Evolutionary conservation across 2,888 invertebrate genomes (phyloP).

Genomic region (Pyrrhosoma nymphula): DNA sequence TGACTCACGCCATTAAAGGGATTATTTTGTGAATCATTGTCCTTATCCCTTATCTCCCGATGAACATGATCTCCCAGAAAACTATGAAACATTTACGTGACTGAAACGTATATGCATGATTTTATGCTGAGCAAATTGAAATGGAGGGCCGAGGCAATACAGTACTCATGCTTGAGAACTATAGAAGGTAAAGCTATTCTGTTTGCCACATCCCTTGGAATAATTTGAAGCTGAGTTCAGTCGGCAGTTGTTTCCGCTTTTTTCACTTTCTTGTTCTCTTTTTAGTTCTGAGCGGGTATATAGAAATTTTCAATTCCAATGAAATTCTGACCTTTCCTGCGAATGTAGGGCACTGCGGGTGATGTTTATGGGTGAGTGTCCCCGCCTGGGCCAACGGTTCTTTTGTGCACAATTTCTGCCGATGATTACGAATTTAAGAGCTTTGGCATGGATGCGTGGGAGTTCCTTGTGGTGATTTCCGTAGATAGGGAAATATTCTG

Average conservation of each 20-base stretch:
- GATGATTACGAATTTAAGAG: slow-evolving; percentile 6
- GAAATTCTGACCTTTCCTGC: not conserved
- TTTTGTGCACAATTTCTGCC: not conserved
- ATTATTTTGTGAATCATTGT: no score
- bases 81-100: not conserved
- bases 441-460: not conserved
- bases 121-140: not conserved
- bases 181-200: not conserved
- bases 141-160: not conserved
- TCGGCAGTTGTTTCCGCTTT: not conserved
- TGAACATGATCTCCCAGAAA: not conserved
- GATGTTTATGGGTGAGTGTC: not conserved
- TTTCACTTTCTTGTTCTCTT: not conserved
- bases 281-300: not conserved
- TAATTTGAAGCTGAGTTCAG: not conserved
- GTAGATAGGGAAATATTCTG: not conserved
- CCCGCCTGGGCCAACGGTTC: not conserved
- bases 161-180: not conserved
- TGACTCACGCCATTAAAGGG: no score
- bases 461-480: not conserved
- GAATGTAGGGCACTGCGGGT: not conserved
- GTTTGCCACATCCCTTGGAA: not conserved
- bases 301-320: not conserved
- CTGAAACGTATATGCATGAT: no score
- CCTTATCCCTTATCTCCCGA: not conserved